These are phyloP conservation scores for Bedellia somnulentella DNA, from an alignment of 2,888 invertebrate genomes.

Conservation along the genomic window DNA sequence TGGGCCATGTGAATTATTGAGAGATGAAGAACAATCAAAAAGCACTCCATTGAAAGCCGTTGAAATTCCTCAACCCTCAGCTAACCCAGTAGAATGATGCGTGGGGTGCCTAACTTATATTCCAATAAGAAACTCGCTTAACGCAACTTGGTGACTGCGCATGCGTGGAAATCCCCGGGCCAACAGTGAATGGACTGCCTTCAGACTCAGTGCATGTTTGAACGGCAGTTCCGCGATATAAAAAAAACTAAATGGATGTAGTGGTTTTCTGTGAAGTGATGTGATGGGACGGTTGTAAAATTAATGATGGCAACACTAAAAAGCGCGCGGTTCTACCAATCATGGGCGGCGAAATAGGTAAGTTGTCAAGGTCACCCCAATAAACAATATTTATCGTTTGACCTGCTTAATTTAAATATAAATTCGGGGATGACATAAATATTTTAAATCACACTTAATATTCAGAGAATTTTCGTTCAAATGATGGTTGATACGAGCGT, in stretches of 20 bases:
- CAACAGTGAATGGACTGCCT: constrained; percentile 45
- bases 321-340: constrained; percentile 37
- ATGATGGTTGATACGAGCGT: too few species aligned
- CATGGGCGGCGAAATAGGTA: constrained; percentile 48
- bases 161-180: constrained; percentile 31
- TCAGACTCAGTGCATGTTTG: constrained; percentile 26
- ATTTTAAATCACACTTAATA: too few species aligned
- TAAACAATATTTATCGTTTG: constrained; percentile 4
- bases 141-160: constrained; percentile 45
- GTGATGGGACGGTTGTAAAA: constrained; percentile 35
- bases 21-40: too few species aligned
- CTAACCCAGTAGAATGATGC: constrained; percentile 26
- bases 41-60: too few species aligned
- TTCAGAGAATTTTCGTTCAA: too few species aligned
- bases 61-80: too few species aligned
- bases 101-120: too few species aligned
- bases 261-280: constrained; percentile 24
- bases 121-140: constrained; percentile 17
- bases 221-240: too few species aligned
- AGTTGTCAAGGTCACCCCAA: constrained; percentile 32
- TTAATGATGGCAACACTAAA: constrained; percentile 46
- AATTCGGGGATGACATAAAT: too few species aligned
- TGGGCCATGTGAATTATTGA: constrained; percentile 53
- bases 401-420: too few species aligned
- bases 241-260: too few species aligned